Evolutionary conservation across 2,113 vertebrate species (phyloP), one percentile per base, ranked within the genome.

Genomic region (Sitta europaea): DNA sequence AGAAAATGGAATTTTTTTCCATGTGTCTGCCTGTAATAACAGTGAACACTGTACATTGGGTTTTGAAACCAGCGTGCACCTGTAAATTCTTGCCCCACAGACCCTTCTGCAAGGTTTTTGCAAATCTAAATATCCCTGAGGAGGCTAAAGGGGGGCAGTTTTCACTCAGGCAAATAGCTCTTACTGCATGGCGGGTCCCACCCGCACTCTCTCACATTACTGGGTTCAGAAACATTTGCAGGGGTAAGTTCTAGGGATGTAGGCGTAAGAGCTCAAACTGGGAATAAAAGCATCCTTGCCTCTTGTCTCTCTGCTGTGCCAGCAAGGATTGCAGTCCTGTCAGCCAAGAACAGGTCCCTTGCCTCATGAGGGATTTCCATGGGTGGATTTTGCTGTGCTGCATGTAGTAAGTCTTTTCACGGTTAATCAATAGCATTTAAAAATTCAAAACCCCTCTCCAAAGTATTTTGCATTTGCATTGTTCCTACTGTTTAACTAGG

Each of bases 1-100:
- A 48, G 79, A 88, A 94, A 94, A 93, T 79, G 70, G 82, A 77
- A 27, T 86, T 94, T 92, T 93, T 94, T 94, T 94, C 72, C 61
- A 25, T 58, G n/a, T 10, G 4, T 90, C 66, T 94, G 65, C 68
- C 82, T 74, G 1, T 77, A 92, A 62, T 86, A 83, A 74, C 40
- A 86, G 75, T 29, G 63, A 90, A 33, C 0, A 0, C 51, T 77
- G 42, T 65, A 63, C 25, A 24, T 1, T 35, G 63, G 55, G 22
- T 65, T 94, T 83, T 74, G 55, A 86, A 91, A 86, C 51, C 10
- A 51, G 67, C 10, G 5, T 3, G 3, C 51, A 73, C 75, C 78
- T 86, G 59, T 88, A 74, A 84, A 89, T 91, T 74, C 66, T 65
- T 72, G 36, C 40, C 65, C 35, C 47, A 24, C 9, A 38, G 65